Conservation (phyloP, 2,113 vertebrate genomes). For the Pholis gunnellus region DNA sequence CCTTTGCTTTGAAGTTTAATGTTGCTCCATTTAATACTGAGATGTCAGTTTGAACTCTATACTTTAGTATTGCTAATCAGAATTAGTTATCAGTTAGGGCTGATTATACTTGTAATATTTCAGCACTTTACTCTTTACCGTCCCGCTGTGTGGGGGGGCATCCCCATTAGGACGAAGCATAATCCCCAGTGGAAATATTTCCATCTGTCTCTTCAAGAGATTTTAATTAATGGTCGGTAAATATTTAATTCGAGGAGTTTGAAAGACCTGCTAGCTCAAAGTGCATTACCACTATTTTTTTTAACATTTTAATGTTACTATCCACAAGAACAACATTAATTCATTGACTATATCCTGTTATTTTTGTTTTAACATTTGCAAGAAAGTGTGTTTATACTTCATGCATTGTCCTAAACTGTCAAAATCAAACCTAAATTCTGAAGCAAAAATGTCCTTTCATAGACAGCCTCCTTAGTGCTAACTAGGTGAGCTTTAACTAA, state of each 20-base stretch:
- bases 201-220: conserved; percentile 85
- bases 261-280: conserved; percentile 9
- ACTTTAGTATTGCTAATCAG: conserved; percentile 20
- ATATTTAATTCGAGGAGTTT: conserved; percentile 44
- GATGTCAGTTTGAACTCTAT: conserved; percentile 25
- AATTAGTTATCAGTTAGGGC: conserved; percentile 62
- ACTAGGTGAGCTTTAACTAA: conserved; percentile 79
- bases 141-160: conserved; percentile 65
- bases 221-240: conserved; percentile 84
- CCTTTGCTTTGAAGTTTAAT: not conserved
- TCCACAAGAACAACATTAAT: not conserved
- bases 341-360: not conserved
- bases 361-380: not conserved
- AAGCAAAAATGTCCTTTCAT: not conserved
- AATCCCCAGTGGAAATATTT: conserved; percentile 85
- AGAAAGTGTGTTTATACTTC: not conserved
- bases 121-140: conserved; percentile 54
- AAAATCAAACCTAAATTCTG: not conserved
- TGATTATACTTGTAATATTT: conserved; percentile 76
- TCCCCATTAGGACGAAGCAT: conserved; percentile 82
- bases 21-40: not conserved
- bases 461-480: conserved; percentile 50
- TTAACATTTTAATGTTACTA: not conserved
- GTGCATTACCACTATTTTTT: not conserved
- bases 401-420: not conserved